Base-by-base conservation (phyloP, 2,888 invertebrate genomes). In the Isotomurus palustris region DNA sequence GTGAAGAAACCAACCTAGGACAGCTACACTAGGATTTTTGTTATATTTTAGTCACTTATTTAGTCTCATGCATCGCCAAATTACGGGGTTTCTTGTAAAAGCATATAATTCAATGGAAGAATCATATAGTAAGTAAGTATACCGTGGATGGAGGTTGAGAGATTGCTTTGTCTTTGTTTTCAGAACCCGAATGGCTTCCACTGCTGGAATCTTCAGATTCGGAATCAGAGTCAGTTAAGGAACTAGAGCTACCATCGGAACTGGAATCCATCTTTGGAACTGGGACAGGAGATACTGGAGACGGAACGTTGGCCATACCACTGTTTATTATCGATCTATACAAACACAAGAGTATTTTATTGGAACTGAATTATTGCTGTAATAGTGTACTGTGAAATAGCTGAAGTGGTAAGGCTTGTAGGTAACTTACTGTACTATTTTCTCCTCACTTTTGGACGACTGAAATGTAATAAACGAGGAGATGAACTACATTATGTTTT, bases 171-270 rank as follows among this genome's bases (percentile, higher is more conserved):
- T 69, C 64, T 28, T 44, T 25, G 44, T 66, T 67, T 40, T 67
- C 65, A n/a, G 51, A 60, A 40, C 62, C 67, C 19, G 61, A 48
- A 51, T 67, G 64, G 51, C 68, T 69, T 32, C 66, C 68, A 54
- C 67, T 71, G 50, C 69, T 69, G 36, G 71, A 71, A 48, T 69
- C 71, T 35, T 71, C 71, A 29, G 67, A 66, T 17, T 68, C 68
- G 25, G 69, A 67, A 25, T 64, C 68, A 60, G 59, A 63, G 64
- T 64, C 62, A 21, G 58, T 60, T 35, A 64, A 65, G 61, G 55
- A 61, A 63, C 65, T 67, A 14, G 70, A 70, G 47, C 71, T 70
- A 61, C 67, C 68, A 28, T 68, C 69, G 38, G 61, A 61, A 57
- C 69, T 71, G 36, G 66, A 63, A 57, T 69, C 68, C 69, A 69